Evolutionary conservation across 2,113 vertebrate genomes (phyloP), one percentile per base, ranked within the genome.

Genomic region (Xyliphius kryptos): DNA sequence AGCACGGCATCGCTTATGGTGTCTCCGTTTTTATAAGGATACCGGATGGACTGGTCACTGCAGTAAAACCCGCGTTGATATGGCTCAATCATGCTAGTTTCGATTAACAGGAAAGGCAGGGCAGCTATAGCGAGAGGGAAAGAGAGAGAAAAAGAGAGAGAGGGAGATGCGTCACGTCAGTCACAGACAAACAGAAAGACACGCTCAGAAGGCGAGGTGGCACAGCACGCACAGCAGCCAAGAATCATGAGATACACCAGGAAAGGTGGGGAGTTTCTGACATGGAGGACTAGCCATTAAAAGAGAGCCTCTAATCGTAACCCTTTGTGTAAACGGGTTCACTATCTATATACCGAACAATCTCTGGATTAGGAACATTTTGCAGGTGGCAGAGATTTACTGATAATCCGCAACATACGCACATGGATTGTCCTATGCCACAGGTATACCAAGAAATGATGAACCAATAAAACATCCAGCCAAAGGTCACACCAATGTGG

Each of bases 71-170:
- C 91, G 54, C 91, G 85, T 48, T 85, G 90, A 76, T 92, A 92
- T 59, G 91, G 91, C 44, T 89, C 83, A 68, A 98, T 92, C 87
- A 90, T 92, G 91, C 93, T 97, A 36, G 94, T 93, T 89, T 97
- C 95, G 63, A 97, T 97, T 86, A 98, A 93, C 87, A 98, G 89
- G 89, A 98, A 97, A 78, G 96, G 96, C 78, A 98, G 89, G 80
- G 89, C 91, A 63, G 95, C 95, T 98, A 87, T 76, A 79, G 75
- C 79, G 19, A 77, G 66, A 78, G 72, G 71, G 32, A 77, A 73
- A 82, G 7, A 73, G 72, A 85, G 74, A 79, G 46, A 63, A 61
- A 71, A 60, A 75, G 67, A 64, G 54, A 58, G 56, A 71, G 16
- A 71, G 16, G 70, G 52, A 57, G 57, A 66, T 15, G 79, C 19